phyloP scores from a whole-genome alignment of 2,888 invertebrate species.

The Polylopha cassiicola region DNA sequence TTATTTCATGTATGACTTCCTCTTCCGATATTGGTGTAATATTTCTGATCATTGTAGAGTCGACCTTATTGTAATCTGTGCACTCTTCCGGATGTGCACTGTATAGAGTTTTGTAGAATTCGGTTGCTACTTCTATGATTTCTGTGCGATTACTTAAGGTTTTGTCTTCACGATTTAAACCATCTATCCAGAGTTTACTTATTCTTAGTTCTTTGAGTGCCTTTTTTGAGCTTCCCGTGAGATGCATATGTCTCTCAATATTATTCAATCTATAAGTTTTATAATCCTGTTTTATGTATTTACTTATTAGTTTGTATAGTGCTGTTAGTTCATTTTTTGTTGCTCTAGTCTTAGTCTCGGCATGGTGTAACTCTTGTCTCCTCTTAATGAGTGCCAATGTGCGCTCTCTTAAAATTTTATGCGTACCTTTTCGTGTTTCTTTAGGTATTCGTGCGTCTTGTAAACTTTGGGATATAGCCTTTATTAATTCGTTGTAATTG shows the following conservation, averaged over 20 bases:
- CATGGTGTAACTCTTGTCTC: constrained; percentile 11
- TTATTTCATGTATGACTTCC: background rate
- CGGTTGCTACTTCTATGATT: constrained; percentile 12
- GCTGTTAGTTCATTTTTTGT: constrained; percentile 16
- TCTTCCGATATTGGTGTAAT: too few species aligned
- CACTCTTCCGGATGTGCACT: constrained; percentile 3
- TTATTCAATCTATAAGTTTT: constrained; percentile 5
- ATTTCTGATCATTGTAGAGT: background rate
- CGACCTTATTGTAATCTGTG: constrained; percentile 4
- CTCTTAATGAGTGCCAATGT: constrained; percentile 11
- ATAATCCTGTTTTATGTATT: constrained; percentile 21
- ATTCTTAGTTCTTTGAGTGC: constrained; percentile 21
- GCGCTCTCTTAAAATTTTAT: constrained; percentile 10
- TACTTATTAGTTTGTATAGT: constrained; percentile 19
- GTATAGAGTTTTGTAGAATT: constrained; percentile 20
- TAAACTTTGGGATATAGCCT: constrained; percentile 4
- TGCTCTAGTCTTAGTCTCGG: constrained; percentile 15
- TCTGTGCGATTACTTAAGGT: constrained; percentile 16
- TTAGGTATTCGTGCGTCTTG: background rate
- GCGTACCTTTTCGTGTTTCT: constrained; percentile 5
- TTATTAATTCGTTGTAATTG: constrained; percentile 13
- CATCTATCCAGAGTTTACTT: constrained; percentile 20
- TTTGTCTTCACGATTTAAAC: constrained; percentile 9
- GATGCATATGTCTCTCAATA: constrained; percentile 10
- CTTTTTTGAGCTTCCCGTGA: constrained; percentile 16